phyloP scores from a whole-genome alignment of 2,888 invertebrate genomes.

The Chaitophorus viminalis region DNA sequence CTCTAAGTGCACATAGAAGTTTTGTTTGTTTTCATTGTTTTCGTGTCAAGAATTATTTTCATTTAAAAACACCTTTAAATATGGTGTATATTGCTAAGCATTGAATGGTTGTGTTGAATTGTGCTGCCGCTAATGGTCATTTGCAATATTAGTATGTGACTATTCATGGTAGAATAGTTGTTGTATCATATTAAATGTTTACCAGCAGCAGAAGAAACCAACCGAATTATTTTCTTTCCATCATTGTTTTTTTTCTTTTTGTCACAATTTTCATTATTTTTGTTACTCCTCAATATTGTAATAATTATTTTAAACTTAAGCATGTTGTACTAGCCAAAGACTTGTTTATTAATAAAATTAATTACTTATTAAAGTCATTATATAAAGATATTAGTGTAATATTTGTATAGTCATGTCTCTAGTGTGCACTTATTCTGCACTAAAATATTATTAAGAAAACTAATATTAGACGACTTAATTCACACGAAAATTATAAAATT shows the following conservation, averaged over 20 bases:
- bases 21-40: not conserved
- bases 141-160: not conserved
- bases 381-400: not conserved
- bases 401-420: constrained; percentile 30
- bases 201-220: constrained; percentile 18
- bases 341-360: constrained; percentile 48
- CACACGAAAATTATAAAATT: not conserved
- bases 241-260: constrained; percentile 4
- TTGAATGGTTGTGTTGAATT: constrained; percentile 26
- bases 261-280: constrained; percentile 2
- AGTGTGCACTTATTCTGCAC: not conserved
- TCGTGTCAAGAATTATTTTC: not conserved
- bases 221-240: constrained; percentile 13
- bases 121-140: not conserved
- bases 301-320: constrained; percentile 15
- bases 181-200: not conserved
- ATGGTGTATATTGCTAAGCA: not conserved
- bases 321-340: constrained; percentile 41
- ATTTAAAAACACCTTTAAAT: not conserved
- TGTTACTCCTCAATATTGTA: constrained; percentile 20
- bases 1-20: constrained; percentile 8
- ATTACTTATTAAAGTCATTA: constrained; percentile 41
- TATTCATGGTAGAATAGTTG: not conserved
- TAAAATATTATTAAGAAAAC: not conserved
- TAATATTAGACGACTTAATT: not conserved